These are phyloP conservation scores for Huso huso DNA, from an alignment of 2,797 vertebrate species.

Conservation along the genomic window DNA sequence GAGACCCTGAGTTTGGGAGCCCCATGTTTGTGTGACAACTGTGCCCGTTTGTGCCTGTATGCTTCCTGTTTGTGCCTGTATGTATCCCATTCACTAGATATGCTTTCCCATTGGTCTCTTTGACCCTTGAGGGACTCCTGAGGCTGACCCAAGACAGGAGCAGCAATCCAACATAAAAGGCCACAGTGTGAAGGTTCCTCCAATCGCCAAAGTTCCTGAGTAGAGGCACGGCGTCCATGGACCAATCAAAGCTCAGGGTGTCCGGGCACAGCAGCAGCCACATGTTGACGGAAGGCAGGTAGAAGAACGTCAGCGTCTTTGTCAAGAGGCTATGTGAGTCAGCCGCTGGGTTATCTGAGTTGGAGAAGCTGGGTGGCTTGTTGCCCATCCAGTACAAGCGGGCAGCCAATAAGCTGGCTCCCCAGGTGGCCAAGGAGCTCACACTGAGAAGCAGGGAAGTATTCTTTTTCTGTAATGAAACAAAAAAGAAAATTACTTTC, in stretches of 20 bases:
- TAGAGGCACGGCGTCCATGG: slow-evolving; percentile 94
- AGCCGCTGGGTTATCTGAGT: slow-evolving; percentile 95
- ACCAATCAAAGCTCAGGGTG: slow-evolving; percentile 96
- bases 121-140: slow-evolving; percentile 47
- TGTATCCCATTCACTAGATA: slow-evolving; percentile 69
- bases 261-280: slow-evolving; percentile 93
- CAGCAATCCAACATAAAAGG: slow-evolving; percentile 77
- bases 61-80: no score
- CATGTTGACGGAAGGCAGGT: slow-evolving; percentile 84
- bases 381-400: slow-evolving; percentile 99
- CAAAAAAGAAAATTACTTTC: no score
- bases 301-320: slow-evolving; percentile 81
- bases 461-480: slow-evolving; percentile 72
- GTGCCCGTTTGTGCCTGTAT: slow-evolving; percentile 78
- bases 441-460: slow-evolving; percentile 74
- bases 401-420: slow-evolving; percentile 69
- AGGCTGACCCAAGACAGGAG: slow-evolving; percentile 71
- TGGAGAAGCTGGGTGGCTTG: slow-evolving; percentile 96
- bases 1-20: slow-evolving; percentile 56
- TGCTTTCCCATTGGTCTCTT: slow-evolving; percentile 73
- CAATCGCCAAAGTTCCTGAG: slow-evolving; percentile 73
- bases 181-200: slow-evolving; percentile 78
- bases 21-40: slow-evolving; percentile 71
- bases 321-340: slow-evolving; percentile 79
- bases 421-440: slow-evolving; percentile 77